Evolutionary conservation across 1,140 invertebrate genomes (phyloP).

Genomic region (Drosophila bifasciata): DNA sequence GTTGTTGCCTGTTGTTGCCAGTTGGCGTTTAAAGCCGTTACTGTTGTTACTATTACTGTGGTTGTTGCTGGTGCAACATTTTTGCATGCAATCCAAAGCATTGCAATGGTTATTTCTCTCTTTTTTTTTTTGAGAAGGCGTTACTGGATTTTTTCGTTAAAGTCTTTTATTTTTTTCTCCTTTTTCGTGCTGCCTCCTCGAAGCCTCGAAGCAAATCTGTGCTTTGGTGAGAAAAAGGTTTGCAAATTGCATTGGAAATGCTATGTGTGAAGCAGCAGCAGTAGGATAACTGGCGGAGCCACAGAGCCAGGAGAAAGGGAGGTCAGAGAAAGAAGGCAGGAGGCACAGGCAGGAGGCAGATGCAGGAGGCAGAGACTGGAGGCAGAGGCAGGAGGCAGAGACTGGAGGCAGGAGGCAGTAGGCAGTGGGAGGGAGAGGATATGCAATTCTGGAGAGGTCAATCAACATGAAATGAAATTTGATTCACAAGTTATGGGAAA

Average conservation of each 20-base stretch:
- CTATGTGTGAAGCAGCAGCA: conserved; percentile 30
- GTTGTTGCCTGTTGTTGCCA: too few relatives aligned
- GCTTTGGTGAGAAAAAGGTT: conserved; percentile 57
- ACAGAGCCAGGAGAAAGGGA: neutral
- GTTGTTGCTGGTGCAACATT: conserved; percentile 53
- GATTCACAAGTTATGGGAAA: conserved; percentile 54
- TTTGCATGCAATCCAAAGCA: conserved; percentile 73
- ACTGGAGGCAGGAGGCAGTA: conserved; percentile 11
- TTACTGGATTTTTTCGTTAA: conserved; percentile 69
- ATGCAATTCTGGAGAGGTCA: conserved; percentile 49
- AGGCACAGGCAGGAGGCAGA: conserved; percentile 1
- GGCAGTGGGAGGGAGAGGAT: too few relatives aligned
- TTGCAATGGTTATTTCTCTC: conserved; percentile 51
- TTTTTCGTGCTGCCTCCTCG: conserved; percentile 47
- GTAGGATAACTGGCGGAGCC: neutral
- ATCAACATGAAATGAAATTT: conserved; percentile 56
- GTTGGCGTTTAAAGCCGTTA: conserved; percentile 59
- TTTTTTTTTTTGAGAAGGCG: conserved; percentile 67
- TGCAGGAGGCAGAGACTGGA: conserved; percentile 11
- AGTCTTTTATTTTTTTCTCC: conserved; percentile 12
- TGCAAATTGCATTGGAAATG: conserved; percentile 62
- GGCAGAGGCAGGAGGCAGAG: conserved; percentile 2
- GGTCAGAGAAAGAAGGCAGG: conserved; percentile 12
- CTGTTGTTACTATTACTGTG: conserved; percentile 29
- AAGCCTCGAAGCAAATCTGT: conserved; percentile 59